Conservation (phyloP, 2,797 vertebrate species). For the Anableps anableps region DNA sequence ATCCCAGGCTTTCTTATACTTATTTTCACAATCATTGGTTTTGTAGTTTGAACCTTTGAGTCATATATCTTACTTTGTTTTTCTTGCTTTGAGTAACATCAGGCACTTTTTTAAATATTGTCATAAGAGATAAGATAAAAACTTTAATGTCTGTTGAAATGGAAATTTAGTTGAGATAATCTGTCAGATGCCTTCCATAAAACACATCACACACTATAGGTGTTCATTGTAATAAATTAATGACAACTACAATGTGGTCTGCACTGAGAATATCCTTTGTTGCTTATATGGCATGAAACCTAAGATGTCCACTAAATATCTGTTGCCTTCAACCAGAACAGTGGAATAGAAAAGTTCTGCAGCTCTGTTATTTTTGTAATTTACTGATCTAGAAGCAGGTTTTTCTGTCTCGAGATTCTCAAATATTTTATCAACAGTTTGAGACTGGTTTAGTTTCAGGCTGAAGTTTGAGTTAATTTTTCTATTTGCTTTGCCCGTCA, state of each 20-base stretch:
- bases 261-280: too few species aligned
- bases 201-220: too few species aligned
- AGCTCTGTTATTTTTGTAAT: not conserved
- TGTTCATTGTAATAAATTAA: too few species aligned
- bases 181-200: too few species aligned
- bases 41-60: not conserved
- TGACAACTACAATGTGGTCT: too few species aligned
- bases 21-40: not conserved
- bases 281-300: too few species aligned
- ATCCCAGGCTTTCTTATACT: not conserved
- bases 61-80: not conserved
- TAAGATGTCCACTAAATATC: not conserved
- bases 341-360: not conserved
- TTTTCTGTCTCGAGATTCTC: not conserved
- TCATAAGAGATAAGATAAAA: too few species aligned
- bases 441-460: not conserved
- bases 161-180: too few species aligned
- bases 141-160: too few species aligned
- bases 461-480: too few species aligned
- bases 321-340: not conserved
- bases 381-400: not conserved
- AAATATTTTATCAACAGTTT: not conserved
- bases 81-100: not conserved
- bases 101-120: not conserved
- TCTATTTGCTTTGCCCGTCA: not conserved